Base-by-base conservation (phyloP, 2,797 vertebrate species). In the Microctenopoma stevenorrisi region DNA sequence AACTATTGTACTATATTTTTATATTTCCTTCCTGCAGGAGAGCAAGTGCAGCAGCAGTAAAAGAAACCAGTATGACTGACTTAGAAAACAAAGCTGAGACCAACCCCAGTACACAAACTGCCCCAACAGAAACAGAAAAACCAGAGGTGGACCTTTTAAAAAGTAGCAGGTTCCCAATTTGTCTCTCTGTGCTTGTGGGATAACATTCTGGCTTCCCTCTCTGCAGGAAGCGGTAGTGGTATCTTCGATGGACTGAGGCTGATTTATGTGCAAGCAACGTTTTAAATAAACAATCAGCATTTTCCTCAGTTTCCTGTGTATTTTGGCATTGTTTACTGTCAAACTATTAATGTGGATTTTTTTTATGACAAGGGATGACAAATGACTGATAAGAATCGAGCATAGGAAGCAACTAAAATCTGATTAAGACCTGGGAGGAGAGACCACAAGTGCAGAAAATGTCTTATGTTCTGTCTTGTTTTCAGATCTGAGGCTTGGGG, bases 231-330 rank as follows among this genome's bases (percentile, higher is more conserved):
- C 48, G 2, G 81, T 54, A 83, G 83, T 48, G 2, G 81, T 56
- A 16, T 79, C 77, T 18, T 80, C 76, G 71, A 73, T 76, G 48
- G 79, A 81, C 33, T 87, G 26, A 62, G 9, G 43, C 54, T 61
- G 74, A 72, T 53, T 54, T 67, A 55, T 74, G 53, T 13, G 37
- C 22, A 26, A 22, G 37, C 30, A 5, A 15, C 0, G 3, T 88
- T 91, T 88, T 74, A 89, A 93, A 93, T 91, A 91, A 92, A 91
- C 18, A 0, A 8, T 55, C 49, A 76, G 62, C 69, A 81, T 81
- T 89, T 89, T 86, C 63, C 16, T 55, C 25, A 0, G 35, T 58
- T 70, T 65, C 56, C 63, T 78, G 49, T 82, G 11, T 80, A 65
- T 61, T 82, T 71, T 8, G 54, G 28, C 13, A 5, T 51, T 65